phyloP scores from a whole-genome alignment of 2,888 invertebrate genomes.

The Sphaerophoria taeniata region DNA sequence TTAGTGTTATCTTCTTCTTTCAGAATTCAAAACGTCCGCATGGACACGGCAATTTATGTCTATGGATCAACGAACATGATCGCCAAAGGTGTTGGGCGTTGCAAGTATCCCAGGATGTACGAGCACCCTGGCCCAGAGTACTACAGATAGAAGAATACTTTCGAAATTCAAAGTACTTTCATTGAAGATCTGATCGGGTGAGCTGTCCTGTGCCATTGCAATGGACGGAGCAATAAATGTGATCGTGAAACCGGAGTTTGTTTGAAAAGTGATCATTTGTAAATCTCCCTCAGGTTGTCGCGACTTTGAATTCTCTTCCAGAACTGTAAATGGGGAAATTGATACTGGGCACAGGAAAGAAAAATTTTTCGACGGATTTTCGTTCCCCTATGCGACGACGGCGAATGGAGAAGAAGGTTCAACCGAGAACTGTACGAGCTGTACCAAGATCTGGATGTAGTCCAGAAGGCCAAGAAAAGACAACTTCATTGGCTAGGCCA shows the following conservation, averaged over 20 bases:
- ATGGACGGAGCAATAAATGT: slow-evolving; percentile 90
- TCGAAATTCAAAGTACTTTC: slow-evolving; percentile 85
- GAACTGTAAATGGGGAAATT: slow-evolving; percentile 93
- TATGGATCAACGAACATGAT: slow-evolving; percentile 87
- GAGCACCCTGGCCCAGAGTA: slow-evolving; percentile 93
- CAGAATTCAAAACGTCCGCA: slow-evolving; percentile 89
- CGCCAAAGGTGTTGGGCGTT: slow-evolving; percentile 93
- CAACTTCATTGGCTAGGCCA: too few relatives aligned
- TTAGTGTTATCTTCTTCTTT: slow-evolving; percentile 52
- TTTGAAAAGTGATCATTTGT: slow-evolving; percentile 85
- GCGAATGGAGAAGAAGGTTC: too few relatives aligned
- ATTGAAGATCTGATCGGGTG: slow-evolving; percentile 92
- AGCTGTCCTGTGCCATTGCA: slow-evolving; percentile 92
- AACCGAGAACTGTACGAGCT: too few relatives aligned
- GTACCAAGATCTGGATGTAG: too few relatives aligned
- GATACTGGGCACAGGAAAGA: too few relatives aligned
- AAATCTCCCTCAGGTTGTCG: slow-evolving; percentile 90
- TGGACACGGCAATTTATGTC: slow-evolving; percentile 91
- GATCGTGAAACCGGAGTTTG: slow-evolving; percentile 94
- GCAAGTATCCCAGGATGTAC: slow-evolving; percentile 92
- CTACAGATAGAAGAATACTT: slow-evolving; percentile 88
- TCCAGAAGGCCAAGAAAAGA: too few relatives aligned
- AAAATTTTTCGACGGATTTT: too few relatives aligned
- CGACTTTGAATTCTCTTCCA: slow-evolving; percentile 79
- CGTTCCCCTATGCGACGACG: too few relatives aligned